These are phyloP conservation scores for Cecropterus lyciades DNA, from an alignment of 1,140 invertebrate species.

Conservation along the genomic window DNA sequence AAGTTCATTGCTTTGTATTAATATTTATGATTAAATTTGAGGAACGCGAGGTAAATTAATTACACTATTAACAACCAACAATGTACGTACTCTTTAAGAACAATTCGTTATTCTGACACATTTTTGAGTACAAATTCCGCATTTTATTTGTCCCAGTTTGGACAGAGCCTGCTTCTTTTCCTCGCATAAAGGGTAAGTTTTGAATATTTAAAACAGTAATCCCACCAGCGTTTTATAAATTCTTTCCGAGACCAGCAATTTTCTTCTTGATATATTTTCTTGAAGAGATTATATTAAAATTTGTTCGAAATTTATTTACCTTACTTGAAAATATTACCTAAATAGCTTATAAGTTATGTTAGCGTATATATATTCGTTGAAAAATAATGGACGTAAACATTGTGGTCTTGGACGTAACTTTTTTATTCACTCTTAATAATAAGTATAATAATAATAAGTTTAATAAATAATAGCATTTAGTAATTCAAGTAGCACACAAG, in stretches of 20 bases:
- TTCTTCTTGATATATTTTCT: background rate
- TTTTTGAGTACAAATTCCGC: background rate
- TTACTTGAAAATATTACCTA: no score
- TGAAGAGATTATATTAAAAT: conserved; percentile 1
- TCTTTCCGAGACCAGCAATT: conserved; percentile 1
- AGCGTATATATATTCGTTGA: no score
- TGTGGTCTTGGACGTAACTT: no score
- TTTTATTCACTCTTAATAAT: no score
- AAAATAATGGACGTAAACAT: no score
- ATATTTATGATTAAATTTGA: conserved; percentile 10
- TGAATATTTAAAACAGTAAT: conserved; percentile 21
- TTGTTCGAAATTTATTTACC: background rate
- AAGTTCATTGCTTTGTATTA: conserved; percentile 7
- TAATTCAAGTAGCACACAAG: no score
- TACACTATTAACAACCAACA: background rate
- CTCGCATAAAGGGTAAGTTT: conserved; percentile 15
- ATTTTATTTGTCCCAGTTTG: conserved; percentile 10
- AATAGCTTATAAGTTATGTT: no score
- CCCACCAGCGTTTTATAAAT: conserved; percentile 11
- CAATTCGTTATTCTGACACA: background rate
- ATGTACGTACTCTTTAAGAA: background rate
- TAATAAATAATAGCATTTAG: no score
- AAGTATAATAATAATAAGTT: no score
- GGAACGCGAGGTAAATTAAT: background rate
- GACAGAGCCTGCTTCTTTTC: conserved; percentile 1